Percentiles rank a stretch among this genome's conserved stretches.
Conservation (phyloP, 2,888 invertebrate species). For the Pseudococcus longispinus region DNA sequence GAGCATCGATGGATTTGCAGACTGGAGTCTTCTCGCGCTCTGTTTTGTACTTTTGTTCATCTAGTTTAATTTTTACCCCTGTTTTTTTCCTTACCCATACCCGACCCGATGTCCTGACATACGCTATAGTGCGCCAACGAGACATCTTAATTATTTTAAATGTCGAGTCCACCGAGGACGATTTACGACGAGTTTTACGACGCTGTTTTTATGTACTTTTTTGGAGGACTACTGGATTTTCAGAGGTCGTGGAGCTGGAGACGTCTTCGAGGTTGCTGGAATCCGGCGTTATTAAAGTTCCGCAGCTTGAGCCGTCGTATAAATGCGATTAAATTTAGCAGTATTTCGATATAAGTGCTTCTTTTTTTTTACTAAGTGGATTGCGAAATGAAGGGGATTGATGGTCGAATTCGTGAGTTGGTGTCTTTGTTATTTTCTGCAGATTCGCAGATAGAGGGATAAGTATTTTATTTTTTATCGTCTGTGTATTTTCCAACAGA, state of each 20-base stretch:
- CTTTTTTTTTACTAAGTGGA: background rate
- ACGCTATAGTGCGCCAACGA: background rate
- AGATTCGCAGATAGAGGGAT: too few species aligned
- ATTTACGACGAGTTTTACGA: constrained; percentile 29
- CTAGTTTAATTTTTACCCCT: background rate
- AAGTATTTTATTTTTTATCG: too few species aligned
- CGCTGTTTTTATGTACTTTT: background rate
- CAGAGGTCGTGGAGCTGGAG: background rate
- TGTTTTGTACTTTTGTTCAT: background rate
- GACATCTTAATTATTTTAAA: constrained; percentile 24
- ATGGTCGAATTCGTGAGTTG: background rate
- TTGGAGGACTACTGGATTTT: background rate
- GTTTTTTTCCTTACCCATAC: background rate
- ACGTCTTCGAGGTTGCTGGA: background rate
- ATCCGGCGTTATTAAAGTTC: background rate
- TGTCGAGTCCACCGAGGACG: constrained; percentile 2
- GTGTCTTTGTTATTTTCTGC: background rate
- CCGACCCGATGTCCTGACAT: background rate
- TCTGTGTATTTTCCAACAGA: too few species aligned
- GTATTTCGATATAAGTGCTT: background rate
- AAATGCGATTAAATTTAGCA: background rate
- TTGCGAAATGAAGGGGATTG: background rate
- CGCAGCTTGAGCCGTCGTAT: background rate
- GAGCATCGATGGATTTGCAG: constrained; percentile 11
- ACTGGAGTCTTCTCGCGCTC: background rate